Evolutionary conservation across 2,888 invertebrate genomes (phyloP).

Genomic region (Drosophila demipolita): DNA sequence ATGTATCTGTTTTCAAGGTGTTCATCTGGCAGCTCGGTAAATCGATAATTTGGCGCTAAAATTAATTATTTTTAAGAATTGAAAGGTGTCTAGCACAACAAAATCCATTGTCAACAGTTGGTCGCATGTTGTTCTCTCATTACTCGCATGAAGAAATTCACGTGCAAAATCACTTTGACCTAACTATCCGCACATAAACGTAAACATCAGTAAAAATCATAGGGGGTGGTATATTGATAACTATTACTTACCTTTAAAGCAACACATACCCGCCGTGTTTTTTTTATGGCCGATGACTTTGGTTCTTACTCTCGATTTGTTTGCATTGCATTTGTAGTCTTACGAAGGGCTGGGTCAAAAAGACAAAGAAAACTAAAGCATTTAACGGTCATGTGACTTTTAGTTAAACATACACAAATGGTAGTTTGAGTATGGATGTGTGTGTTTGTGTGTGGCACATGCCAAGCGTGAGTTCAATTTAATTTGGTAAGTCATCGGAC

Average conservation of each 20-base stretch:
- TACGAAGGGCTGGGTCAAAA: constrained; percentile 20
- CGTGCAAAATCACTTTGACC: constrained; percentile 64
- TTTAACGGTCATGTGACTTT: constrained; percentile 61
- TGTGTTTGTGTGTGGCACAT: constrained; percentile 8
- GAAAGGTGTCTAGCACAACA: not conserved
- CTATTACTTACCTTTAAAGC: constrained; percentile 50
- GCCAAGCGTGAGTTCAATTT: constrained; percentile 47
- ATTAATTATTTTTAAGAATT: not conserved
- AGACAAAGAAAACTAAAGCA: constrained; percentile 48
- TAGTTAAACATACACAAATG: constrained; percentile 12
- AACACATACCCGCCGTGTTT: constrained; percentile 34
- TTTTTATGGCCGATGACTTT: constrained; percentile 60
- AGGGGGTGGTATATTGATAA: constrained; percentile 50
- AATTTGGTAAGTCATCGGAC: constrained; percentile 53
- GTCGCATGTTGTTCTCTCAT: constrained; percentile 31
- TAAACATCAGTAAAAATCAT: constrained; percentile 30
- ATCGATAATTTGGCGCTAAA: constrained; percentile 4
- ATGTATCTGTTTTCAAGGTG: too few species aligned
- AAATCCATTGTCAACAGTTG: constrained; percentile 43
- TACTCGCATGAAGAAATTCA: constrained; percentile 29
- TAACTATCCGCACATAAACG: constrained; percentile 45
- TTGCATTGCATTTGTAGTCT: constrained; percentile 66
- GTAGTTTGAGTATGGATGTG: constrained; percentile 2
- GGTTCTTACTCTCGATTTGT: constrained; percentile 56
- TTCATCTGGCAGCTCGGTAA: constrained; percentile 27